A percentile compares a stretch with the other conserved stretches of the same genome.
Conservation (phyloP, 2,888 invertebrate species). For the Spodoptera exigua region DNA sequence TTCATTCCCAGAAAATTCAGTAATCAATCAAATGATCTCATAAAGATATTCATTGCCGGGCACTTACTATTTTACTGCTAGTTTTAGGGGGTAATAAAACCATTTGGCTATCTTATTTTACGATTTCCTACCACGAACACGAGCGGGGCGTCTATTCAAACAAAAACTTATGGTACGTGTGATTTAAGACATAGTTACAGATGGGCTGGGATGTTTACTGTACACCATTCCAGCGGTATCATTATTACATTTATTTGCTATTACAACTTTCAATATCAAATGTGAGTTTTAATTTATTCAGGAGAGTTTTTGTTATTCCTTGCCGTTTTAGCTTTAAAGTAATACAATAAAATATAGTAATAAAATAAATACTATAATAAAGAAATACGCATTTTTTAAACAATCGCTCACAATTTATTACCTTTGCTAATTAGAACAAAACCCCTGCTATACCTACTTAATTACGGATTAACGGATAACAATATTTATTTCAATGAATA, state of each 20-base stretch:
- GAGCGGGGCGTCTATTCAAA: conserved; percentile 67
- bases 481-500: conserved; percentile 53
- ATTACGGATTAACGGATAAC: conserved; percentile 36
- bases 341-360: background rate
- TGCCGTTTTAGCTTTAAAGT: background rate
- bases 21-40: conserved; percentile 83
- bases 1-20: conserved; percentile 69
- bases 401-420: no score
- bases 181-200: conserved; percentile 61
- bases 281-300: background rate
- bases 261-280: conserved; percentile 13
- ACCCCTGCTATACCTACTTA: conserved; percentile 6
- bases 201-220: conserved; percentile 35
- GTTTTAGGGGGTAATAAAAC: conserved; percentile 83
- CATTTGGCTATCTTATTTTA: conserved; percentile 84
- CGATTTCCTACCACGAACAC: conserved; percentile 73
- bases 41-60: conserved; percentile 82
- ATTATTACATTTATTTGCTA: conserved; percentile 14
- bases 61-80: conserved; percentile 82
- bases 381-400: no score
- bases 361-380: background rate
- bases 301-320: background rate
- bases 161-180: conserved; percentile 77
- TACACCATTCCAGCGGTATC: conserved; percentile 35
- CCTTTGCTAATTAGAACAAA: conserved; percentile 5